phyloP scores from a whole-genome alignment of 2,888 invertebrate genomes.

The Athetis lepigone region DNA sequence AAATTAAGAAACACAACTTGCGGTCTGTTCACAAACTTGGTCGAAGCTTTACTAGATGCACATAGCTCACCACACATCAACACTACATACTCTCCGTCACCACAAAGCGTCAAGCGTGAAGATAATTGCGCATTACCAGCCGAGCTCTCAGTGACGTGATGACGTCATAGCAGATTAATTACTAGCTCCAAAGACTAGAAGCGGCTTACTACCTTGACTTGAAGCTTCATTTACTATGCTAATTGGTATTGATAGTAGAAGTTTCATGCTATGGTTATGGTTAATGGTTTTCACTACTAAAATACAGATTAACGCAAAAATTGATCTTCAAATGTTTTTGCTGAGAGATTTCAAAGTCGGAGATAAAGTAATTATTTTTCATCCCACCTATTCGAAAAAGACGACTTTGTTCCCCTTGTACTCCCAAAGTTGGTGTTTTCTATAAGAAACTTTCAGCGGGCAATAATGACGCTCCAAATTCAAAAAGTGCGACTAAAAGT shows the following conservation, averaged over 20 bases:
- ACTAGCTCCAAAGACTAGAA: slow-evolving; percentile 26
- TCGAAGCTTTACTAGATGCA: not conserved
- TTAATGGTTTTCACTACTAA: not conserved
- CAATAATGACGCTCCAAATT: too few relatives aligned
- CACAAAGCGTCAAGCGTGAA: slow-evolving; percentile 37
- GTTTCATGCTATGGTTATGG: not conserved
- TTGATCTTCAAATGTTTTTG: not conserved
- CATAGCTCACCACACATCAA: slow-evolving; percentile 5
- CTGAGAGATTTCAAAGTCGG: too few relatives aligned
- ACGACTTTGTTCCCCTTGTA: too few relatives aligned
- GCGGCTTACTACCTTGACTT: slow-evolving; percentile 17
- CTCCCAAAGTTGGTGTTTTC: too few relatives aligned
- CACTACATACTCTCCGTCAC: not conserved
- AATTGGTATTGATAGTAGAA: slow-evolving; percentile 7
- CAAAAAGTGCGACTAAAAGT: too few relatives aligned
- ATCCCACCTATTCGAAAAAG: too few relatives aligned
- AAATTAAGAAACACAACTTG: too few relatives aligned
- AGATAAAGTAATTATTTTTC: too few relatives aligned
- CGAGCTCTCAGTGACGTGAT: slow-evolving; percentile 41
- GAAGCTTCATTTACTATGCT: slow-evolving; percentile 12
- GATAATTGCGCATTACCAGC: slow-evolving; percentile 33
- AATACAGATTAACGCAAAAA: not conserved
- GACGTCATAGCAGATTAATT: slow-evolving; percentile 47
- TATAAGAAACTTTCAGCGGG: too few relatives aligned
- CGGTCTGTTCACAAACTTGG: slow-evolving; percentile 2